A percentile compares a stretch with the other conserved stretches of the same genome.
These are phyloP conservation scores for Perognathus longimembris DNA, from an alignment of 2,113 vertebrate genomes.

Conservation along the genomic window DNA sequence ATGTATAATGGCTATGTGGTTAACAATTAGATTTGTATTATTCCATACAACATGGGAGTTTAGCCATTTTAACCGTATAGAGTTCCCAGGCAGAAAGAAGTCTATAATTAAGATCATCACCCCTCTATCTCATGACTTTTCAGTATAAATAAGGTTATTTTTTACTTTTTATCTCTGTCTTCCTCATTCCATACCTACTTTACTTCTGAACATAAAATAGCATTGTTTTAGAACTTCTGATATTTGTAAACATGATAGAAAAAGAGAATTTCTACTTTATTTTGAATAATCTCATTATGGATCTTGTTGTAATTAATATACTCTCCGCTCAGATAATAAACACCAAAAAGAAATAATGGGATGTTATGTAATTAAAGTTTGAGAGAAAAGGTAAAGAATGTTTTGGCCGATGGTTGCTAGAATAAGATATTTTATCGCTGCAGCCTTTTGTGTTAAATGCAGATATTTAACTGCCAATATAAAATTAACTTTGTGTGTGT, in stretches of 20 bases:
- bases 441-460: conserved; percentile 29
- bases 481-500: neutral
- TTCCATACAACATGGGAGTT: neutral
- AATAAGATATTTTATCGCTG: neutral
- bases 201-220: conserved; percentile 36
- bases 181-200: neutral
- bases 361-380: neutral
- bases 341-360: conserved; percentile 3
- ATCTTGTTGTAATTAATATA: neutral
- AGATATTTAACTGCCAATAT: conserved; percentile 12
- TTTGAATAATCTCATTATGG: conserved; percentile 44
- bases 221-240: conserved; percentile 37
- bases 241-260: neutral
- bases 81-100: too few relatives aligned
- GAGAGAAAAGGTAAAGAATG: neutral
- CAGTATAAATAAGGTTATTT: neutral
- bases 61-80: neutral
- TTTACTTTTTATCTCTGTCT: neutral
- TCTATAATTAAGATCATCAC: neutral
- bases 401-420: conserved; percentile 16
- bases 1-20: too few relatives aligned
- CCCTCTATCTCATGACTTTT: conserved; percentile 10
- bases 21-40: too few relatives aligned
- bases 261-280: conserved; percentile 32
- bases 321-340: conserved; percentile 15